These are phyloP conservation scores for Limenitis arthemis DNA, from an alignment of 2,888 invertebrate genomes.

Conservation along the genomic window DNA sequence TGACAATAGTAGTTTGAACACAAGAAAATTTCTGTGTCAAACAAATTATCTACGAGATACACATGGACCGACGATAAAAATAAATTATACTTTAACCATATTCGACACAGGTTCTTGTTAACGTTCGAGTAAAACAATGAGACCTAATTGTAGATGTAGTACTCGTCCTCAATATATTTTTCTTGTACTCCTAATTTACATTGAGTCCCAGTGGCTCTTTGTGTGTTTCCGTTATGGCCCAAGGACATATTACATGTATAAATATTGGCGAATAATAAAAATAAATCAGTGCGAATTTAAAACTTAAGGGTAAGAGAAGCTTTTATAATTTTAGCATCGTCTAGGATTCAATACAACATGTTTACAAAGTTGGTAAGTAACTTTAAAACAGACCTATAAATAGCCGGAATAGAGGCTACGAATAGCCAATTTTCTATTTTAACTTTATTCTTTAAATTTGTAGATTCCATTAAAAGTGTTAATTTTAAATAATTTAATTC, in stretches of 20 bases:
- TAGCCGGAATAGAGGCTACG: background rate
- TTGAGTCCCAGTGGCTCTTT: constrained; percentile 54
- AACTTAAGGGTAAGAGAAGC: constrained; percentile 25
- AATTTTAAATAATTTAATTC: too few species aligned
- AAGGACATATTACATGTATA: constrained; percentile 58
- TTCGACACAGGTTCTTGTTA: constrained; percentile 32
- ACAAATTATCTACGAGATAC: background rate
- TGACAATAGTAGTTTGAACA: background rate
- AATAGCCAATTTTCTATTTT: background rate
- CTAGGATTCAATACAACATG: constrained; percentile 35
- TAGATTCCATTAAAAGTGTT: too few species aligned
- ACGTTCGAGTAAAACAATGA: constrained; percentile 51
- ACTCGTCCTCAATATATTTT: constrained; percentile 49
- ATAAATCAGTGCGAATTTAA: constrained; percentile 33
- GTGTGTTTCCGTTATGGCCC: constrained; percentile 58
- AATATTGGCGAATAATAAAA: constrained; percentile 43
- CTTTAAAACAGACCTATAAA: constrained; percentile 2
- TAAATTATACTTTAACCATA: constrained; percentile 25
- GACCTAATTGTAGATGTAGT: constrained; percentile 54
- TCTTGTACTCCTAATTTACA: constrained; percentile 57
- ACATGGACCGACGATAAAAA: constrained; percentile 13
- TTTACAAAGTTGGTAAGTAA: constrained; percentile 57
- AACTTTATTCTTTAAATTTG: too few species aligned
- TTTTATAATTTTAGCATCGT: constrained; percentile 14
- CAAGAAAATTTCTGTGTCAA: background rate